Evolutionary conservation across 2,113 vertebrate species (phyloP), one percentile per base, ranked within the genome.

Genomic region (Nettapus auritus): DNA sequence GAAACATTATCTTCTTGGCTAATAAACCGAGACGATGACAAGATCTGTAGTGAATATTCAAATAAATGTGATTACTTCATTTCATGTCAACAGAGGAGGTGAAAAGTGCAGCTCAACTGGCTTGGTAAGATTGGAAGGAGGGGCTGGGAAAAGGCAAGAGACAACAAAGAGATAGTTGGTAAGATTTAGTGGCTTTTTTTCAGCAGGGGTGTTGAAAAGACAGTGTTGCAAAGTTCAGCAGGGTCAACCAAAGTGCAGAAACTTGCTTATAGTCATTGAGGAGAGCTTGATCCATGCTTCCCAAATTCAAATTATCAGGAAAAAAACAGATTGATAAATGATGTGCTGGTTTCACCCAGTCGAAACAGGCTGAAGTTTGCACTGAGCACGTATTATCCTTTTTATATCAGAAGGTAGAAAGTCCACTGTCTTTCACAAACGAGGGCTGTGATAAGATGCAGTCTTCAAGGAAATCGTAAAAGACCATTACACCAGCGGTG

Each of bases 181-280:
- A 97, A 98, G 98, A 98, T 98, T 98, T 98, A 98, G 97, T 98
- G 96, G 92, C 94, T 98, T 98, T 98, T 98, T 94, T 99, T 97
- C 98, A 96, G 95, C 95, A 97, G 97, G 97, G 97, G 98, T 97
- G 98, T 97, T 96, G 98, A 97, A 97, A 94, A 98, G 97, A 89
- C 98, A 98, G 97, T 96, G 98, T 97, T 97, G 97, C 97, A 92
- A 95, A 98, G 99, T 98, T 99, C 99, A 98, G 96, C 86, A 96
- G 94, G 99, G 99, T 99, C 99, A 99, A 93, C 90, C 79, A 98
- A 97, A 99, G 99, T 99, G 98, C 99, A 98, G 96, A 94, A 94
- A 97, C 94, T 91, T 97, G 97, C 94, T 97, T 82, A 53, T 92
- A 89, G 94, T 97, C 90, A 75, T 85, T 80, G 81, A 94, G 93